Evolutionary conservation across 1,140 invertebrate genomes (phyloP).

Genomic region (Liolophura sinensis): DNA sequence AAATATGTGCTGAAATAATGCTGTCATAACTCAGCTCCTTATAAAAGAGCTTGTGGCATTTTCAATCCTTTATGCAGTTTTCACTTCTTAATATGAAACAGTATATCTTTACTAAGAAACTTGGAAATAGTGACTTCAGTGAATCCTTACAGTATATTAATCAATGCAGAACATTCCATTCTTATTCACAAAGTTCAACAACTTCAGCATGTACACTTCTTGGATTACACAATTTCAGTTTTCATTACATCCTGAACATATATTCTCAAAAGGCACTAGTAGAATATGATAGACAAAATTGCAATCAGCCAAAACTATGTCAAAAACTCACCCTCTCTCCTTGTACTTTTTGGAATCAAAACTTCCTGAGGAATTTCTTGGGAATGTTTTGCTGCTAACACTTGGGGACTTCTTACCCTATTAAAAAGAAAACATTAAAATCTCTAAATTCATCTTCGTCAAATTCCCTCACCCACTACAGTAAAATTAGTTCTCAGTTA

Average conservation of each 20-base stretch:
- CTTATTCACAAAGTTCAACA: too few relatives aligned
- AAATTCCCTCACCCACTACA: not conserved
- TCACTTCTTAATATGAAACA: too few relatives aligned
- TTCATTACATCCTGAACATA: not conserved
- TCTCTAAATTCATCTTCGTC: too few relatives aligned
- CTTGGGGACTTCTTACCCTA: constrained; percentile 43
- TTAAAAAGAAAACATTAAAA: constrained; percentile 6
- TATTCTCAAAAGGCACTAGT: not conserved
- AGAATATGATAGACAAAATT: constrained; percentile 8
- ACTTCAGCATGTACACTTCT: too few relatives aligned
- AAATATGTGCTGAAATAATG: constrained; percentile 19
- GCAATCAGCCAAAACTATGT: constrained; percentile 8
- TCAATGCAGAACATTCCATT: too few relatives aligned
- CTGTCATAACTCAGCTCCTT: too few relatives aligned
- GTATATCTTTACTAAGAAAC: too few relatives aligned
- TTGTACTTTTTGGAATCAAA: constrained; percentile 35
- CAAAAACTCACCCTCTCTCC: constrained; percentile 25
- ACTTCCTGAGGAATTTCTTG: constrained; percentile 27
- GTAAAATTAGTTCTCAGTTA: not conserved
- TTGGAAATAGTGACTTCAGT: too few relatives aligned
- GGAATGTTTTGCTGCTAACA: constrained; percentile 29
- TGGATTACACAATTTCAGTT: too few relatives aligned
- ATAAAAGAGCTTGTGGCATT: too few relatives aligned
- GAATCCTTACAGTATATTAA: too few relatives aligned
- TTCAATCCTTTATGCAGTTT: too few relatives aligned